A percentile compares a stretch with the other conserved stretches of the same genome.
Conservation (phyloP, 1,140 invertebrate genomes). For the Halesus radiatus region DNA sequence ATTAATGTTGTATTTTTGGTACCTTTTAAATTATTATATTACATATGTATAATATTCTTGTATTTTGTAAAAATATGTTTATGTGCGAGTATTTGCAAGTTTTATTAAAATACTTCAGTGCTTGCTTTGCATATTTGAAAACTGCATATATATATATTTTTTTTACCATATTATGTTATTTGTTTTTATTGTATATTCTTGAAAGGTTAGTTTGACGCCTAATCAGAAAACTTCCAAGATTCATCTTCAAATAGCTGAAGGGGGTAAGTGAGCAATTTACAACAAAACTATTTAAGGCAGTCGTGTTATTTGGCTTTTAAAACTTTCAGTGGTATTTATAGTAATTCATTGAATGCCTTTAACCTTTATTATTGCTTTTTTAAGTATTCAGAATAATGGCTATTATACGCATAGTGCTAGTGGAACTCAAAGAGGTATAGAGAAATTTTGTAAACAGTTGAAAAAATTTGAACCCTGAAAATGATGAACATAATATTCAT, state of each 20-base stretch:
- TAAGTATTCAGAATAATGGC: no score
- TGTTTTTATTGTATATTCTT: conserved; percentile 24
- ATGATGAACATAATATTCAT: no score
- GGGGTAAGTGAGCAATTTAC: conserved; percentile 1
- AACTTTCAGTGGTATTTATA: no score
- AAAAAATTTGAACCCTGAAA: no score
- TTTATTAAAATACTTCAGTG: not conserved
- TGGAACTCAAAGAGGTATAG: no score
- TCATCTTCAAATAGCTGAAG: conserved; percentile 19
- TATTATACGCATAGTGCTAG: no score
- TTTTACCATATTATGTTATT: conserved; percentile 14
- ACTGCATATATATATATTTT: no score
- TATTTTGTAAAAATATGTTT: not conserved
- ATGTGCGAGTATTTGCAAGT: not conserved
- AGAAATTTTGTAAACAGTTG: no score
- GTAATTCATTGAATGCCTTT: no score
- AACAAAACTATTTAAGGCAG: no score
- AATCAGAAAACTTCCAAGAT: not conserved
- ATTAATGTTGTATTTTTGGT: not conserved
- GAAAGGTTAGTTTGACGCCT: conserved; percentile 11
- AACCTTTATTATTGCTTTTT: no score
- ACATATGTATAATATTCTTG: not conserved
- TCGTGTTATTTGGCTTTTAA: no score
- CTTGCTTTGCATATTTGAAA: conserved; percentile 7
- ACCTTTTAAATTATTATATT: not conserved